Conservation (phyloP, 2,888 invertebrate species). For the Pristionchus exspectatus region DNA sequence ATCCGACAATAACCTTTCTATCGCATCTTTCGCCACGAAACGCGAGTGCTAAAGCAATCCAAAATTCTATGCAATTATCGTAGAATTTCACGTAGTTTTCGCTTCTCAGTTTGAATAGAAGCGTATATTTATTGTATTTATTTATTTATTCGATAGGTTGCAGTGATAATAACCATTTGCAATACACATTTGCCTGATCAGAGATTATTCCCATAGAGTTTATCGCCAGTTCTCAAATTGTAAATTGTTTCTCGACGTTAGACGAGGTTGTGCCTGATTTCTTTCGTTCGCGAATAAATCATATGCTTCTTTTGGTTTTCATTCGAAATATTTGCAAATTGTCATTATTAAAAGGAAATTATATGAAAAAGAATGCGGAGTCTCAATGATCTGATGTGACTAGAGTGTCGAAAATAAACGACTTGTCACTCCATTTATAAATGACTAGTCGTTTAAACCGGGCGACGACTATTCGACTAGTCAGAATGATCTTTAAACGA, state of each 20-base stretch:
- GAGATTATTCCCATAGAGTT: neutral
- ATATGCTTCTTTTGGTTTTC: neutral
- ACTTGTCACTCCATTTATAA: too few relatives aligned
- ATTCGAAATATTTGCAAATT: neutral
- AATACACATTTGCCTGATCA: conserved; percentile 21
- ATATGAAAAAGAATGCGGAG: neutral
- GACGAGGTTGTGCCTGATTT: conserved; percentile 47
- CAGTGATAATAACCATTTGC: conserved; percentile 37
- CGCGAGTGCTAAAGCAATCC: conserved; percentile 17
- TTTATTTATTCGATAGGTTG: conserved; percentile 34
- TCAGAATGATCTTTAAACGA: too few relatives aligned
- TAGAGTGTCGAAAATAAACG: too few relatives aligned
- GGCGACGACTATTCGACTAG: too few relatives aligned
- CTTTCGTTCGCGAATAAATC: conserved; percentile 49
- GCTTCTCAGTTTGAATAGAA: conserved; percentile 32
- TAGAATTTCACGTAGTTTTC: conserved; percentile 18
- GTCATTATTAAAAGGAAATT: neutral
- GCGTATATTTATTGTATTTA: conserved; percentile 35
- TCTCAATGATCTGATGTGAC: too few relatives aligned
- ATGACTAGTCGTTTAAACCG: too few relatives aligned
- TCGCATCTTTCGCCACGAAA: neutral
- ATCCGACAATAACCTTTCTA: conserved; percentile 5
- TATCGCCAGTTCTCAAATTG: neutral
- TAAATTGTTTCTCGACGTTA: conserved; percentile 42
- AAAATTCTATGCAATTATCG: conserved; percentile 45